Percentiles rank a stretch among this genome's conserved stretches.
phyloP scores from a whole-genome alignment of 2,113 vertebrate species.

The Macrotis lagotis region DNA sequence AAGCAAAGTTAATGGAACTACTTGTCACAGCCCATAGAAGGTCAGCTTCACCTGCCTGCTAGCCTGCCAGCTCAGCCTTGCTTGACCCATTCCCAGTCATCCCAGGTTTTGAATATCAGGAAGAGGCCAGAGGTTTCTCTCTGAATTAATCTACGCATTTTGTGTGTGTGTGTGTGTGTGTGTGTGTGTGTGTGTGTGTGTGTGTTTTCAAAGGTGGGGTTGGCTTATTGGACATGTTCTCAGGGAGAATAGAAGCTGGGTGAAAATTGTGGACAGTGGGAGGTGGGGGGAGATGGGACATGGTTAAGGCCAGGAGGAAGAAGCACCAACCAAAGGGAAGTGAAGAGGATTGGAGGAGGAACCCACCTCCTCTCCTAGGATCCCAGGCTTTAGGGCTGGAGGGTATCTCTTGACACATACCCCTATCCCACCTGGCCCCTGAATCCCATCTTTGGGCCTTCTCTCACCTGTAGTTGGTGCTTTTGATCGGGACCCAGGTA shows the following conservation, averaged over 20 bases:
- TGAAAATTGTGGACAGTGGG: not conserved
- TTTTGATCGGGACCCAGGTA: slow-evolving; percentile 96
- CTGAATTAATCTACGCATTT: not conserved
- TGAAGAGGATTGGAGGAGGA: not conserved
- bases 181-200: too few relatives aligned
- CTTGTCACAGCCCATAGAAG: not conserved
- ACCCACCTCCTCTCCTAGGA: not conserved
- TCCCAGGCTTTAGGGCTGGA: not conserved
- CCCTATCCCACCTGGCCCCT: not conserved
- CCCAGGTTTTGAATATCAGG: not conserved
- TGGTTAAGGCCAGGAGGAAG: not conserved
- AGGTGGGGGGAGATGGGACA: not conserved
- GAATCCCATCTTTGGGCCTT: not conserved
- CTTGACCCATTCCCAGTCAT: not conserved
- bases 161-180: not conserved
- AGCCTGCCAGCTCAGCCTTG: not conserved
- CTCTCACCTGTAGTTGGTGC: slow-evolving; percentile 97
- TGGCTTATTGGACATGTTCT: not conserved
- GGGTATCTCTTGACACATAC: not conserved
- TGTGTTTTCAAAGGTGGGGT: not conserved
- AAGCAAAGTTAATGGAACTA: not conserved
- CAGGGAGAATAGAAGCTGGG: not conserved
- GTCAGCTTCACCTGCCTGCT: not conserved
- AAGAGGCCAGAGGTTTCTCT: not conserved
- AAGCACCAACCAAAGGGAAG: not conserved